Conservation (phyloP, 2,797 vertebrate genomes). For the Scarus forsteni region DNA sequence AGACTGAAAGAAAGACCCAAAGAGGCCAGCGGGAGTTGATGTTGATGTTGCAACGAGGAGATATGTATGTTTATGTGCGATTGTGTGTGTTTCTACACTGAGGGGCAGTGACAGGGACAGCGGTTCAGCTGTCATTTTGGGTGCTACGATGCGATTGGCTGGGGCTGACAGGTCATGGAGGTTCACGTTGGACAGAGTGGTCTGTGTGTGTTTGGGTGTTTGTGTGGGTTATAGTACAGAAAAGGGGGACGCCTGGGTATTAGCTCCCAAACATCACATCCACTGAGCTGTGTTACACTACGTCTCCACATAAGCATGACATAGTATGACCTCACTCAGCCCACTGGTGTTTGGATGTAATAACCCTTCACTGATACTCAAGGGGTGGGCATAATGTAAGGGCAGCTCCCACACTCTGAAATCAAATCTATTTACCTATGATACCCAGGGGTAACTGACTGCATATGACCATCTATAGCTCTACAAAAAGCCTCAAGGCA, state of each 20-base stretch:
- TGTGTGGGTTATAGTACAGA: slow-evolving; percentile 40
- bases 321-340: slow-evolving; percentile 56
- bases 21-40: slow-evolving; percentile 68
- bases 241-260: slow-evolving; percentile 50
- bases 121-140: slow-evolving; percentile 80
- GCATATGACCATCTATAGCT: slow-evolving; percentile 44
- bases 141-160: slow-evolving; percentile 67
- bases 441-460: slow-evolving; percentile 47
- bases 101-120: slow-evolving; percentile 84
- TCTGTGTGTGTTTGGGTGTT: slow-evolving; percentile 33
- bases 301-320: slow-evolving; percentile 38
- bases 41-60: slow-evolving; percentile 59
- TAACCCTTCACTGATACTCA: slow-evolving; percentile 64
- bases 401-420: slow-evolving; percentile 39
- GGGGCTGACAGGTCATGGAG: slow-evolving; percentile 75
- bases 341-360: slow-evolving; percentile 61
- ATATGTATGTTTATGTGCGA: slow-evolving; percentile 56
- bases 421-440: slow-evolving; percentile 62
- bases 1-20: slow-evolving; percentile 60
- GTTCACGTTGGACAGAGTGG: slow-evolving; percentile 65
- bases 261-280: slow-evolving; percentile 68
- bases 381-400: slow-evolving; percentile 44
- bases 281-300: slow-evolving; percentile 53
- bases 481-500: slow-evolving; percentile 60
- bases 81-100: slow-evolving; percentile 70